phyloP scores from a whole-genome alignment of 2,888 invertebrate genomes.

The Petrolisthes manimaculis region DNA sequence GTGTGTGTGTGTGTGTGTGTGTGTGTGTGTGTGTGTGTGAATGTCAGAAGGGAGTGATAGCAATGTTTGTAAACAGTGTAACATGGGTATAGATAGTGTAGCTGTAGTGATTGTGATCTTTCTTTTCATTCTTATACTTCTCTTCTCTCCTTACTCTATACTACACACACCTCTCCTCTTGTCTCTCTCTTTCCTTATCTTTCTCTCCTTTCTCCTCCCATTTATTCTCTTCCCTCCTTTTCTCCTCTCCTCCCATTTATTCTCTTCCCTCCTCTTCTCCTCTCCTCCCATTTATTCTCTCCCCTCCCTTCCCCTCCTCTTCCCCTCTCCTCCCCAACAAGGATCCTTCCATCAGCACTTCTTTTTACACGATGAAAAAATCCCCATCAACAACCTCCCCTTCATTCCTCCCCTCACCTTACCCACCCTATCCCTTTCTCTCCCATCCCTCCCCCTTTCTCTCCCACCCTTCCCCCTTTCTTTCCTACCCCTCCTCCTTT shows the following conservation, averaged over 20 bases:
- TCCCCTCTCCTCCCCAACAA: neutral
- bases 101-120: too few relatives aligned
- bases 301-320: neutral
- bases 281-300: neutral
- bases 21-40: slow-evolving; percentile 21
- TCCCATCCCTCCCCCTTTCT: neutral
- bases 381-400: neutral
- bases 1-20: neutral
- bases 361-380: neutral
- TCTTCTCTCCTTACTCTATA: neutral
- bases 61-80: neutral
- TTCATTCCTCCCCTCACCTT: neutral
- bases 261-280: neutral
- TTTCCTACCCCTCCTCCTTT: too few relatives aligned
- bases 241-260: neutral
- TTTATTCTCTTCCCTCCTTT: slow-evolving; percentile 12
- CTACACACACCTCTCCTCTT: neutral
- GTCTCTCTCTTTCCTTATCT: neutral
- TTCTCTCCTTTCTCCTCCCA: neutral
- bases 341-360: neutral
- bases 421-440: neutral
- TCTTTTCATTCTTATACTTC: too few relatives aligned
- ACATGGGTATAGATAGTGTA: neutral
- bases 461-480: neutral
- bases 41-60: too few relatives aligned